phyloP scores from a whole-genome alignment of 2,797 vertebrate genomes.

The Pipistrellus pipistrellus region DNA sequence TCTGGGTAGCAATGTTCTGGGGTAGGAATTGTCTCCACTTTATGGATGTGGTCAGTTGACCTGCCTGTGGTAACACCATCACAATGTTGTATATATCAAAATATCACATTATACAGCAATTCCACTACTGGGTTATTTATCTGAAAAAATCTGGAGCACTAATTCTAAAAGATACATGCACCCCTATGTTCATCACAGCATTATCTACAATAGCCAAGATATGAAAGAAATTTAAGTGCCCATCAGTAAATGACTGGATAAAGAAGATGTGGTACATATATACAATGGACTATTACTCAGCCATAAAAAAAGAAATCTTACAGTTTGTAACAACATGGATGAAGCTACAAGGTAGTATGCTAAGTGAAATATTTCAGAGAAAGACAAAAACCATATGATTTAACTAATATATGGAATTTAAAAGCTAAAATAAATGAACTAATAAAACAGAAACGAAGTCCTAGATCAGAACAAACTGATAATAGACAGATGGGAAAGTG shows the following conservation, averaged over 20 bases:
- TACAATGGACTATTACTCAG: background rate
- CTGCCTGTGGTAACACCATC: background rate
- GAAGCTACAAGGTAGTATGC: background rate
- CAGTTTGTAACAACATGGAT: background rate
- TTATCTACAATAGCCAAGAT: background rate
- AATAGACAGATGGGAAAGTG: background rate
- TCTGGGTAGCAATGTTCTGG: background rate
- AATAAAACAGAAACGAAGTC: background rate
- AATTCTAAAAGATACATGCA: background rate
- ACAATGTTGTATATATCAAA: background rate
- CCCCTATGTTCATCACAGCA: background rate
- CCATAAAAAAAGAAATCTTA: background rate
- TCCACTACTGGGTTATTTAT: background rate
- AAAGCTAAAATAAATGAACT: background rate
- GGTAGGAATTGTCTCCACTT: background rate
- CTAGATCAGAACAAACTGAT: background rate
- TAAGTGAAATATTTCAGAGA: constrained; percentile 26
- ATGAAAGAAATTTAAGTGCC: background rate
- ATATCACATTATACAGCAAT: background rate
- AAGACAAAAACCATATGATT: background rate
- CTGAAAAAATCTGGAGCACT: background rate
- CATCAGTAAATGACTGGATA: background rate
- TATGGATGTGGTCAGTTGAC: background rate
- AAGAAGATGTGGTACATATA: background rate
- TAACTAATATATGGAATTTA: background rate